Evolutionary conservation across 1,140 invertebrate genomes (phyloP), one percentile per base, ranked within the genome.

Genomic region (Andrena cerasifolii): DNA sequence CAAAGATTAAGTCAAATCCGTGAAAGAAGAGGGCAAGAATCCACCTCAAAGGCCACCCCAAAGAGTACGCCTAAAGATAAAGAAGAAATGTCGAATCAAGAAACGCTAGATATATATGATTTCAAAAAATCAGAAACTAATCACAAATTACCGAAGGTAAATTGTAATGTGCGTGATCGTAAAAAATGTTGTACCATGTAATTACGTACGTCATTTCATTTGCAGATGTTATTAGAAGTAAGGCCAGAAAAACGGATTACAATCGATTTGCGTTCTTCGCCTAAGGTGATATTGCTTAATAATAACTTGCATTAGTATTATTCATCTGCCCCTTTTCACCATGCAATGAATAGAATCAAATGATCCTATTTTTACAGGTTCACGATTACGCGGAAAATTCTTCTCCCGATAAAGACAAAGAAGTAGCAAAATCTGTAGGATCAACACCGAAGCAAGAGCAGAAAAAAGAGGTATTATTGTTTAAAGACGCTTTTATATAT

Each of bases 381-480:
- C 21, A 7, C 10, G 18, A 40, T 6, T 18, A 14, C 18, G 21
- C 5, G 0, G 33, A 53, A 21, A 65, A 16, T 40, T 8, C 16
- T 6, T 28, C 45, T 36, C n/a, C 26, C 40, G 16, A 6, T 62
- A 40, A 16, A 14, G 4, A 31, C 28, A 40, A 49, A 6, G 18
- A 47, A 47, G 7, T 18, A 47, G 33, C 5, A 4, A 24, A 33
- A 18, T 58, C 26, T 24, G 2, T 18, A 43, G 14, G 16, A 18
- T 43, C 7, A 43, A 24, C 53, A 5, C 14, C 12, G 43, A 40
- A 40, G 2, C 18, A 54, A 36, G 24, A 51, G 2, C 36, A 3
- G 1, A n/a, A 40, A 33, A 21, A 24, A 2, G n/a, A 74, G 61
- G 71, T 74, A 74, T 40, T 74, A 24, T 24, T 54, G 49, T 18